These are phyloP conservation scores for Meloidogyne chitwoodi DNA, from an alignment of 1,140 invertebrate species.

Conservation along the genomic window DNA sequence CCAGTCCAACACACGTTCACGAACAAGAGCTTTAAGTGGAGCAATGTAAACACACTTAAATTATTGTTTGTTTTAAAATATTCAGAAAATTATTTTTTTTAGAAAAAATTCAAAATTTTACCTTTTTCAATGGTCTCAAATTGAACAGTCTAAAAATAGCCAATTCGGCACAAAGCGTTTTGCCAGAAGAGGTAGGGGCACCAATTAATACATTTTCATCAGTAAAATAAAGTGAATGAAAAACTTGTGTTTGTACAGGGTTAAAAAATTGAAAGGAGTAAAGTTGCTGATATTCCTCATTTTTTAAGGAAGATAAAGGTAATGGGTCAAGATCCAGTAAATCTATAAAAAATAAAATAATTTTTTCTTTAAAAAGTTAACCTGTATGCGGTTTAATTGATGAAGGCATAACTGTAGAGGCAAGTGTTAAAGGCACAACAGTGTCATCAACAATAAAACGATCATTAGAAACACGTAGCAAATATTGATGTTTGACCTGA, in stretches of 20 bases:
- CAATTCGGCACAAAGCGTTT: constrained; percentile 95
- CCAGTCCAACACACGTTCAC: constrained; percentile 95
- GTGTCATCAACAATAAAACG: constrained; percentile 80
- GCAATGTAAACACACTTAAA: constrained; percentile 90
- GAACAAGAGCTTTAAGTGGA: constrained; percentile 90
- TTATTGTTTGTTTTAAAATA: not conserved
- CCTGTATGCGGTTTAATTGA: constrained; percentile 85
- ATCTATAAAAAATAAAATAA: constrained; percentile 66
- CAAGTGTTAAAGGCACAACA: constrained; percentile 74
- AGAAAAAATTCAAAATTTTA: constrained; percentile 55
- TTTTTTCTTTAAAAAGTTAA: constrained; percentile 49
- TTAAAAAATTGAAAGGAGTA: constrained; percentile 95
- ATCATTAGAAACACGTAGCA: constrained; percentile 80
- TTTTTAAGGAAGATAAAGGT: constrained; percentile 76
- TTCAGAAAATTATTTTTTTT: constrained; percentile 13
- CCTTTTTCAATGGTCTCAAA: constrained; percentile 76
- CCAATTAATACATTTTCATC: constrained; percentile 89
- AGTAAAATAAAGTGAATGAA: constrained; percentile 90
- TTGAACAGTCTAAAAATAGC: constrained; percentile 91
- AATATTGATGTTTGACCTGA: constrained; percentile 79
- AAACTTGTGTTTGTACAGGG: constrained; percentile 97
- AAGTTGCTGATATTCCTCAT: constrained; percentile 73
- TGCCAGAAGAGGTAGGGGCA: constrained; percentile 95
- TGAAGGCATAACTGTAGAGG: constrained; percentile 84
- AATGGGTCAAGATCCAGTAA: constrained; percentile 84